Conservation (phyloP, 2,888 invertebrate genomes). For the Poecilus cupreus region DNA sequence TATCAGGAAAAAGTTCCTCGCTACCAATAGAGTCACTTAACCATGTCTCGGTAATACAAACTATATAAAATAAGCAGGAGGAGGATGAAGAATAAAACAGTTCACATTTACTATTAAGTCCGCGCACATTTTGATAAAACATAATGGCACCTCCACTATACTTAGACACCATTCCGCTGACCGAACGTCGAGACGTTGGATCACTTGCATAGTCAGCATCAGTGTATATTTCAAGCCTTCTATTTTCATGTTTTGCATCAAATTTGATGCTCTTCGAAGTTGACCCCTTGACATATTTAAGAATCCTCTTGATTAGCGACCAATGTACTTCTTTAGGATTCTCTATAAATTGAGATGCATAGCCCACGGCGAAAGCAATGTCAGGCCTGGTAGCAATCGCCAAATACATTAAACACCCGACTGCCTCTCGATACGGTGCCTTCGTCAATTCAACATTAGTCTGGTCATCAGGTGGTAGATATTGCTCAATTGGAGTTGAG, state of each 20-base stretch:
- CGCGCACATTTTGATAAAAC: too few relatives aligned
- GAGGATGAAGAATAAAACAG: too few relatives aligned
- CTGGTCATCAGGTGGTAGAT: not conserved
- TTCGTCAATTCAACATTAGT: slow-evolving; percentile 41
- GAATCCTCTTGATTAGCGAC: not conserved
- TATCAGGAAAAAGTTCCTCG: too few relatives aligned
- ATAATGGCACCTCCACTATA: not conserved
- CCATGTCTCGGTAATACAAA: too few relatives aligned
- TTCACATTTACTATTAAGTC: too few relatives aligned
- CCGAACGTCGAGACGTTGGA: not conserved
- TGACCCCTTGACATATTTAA: slow-evolving; percentile 14
- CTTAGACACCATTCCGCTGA: not conserved
- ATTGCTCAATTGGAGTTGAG: slow-evolving; percentile 60
- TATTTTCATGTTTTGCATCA: too few relatives aligned
- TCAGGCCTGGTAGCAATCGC: slow-evolving; percentile 36
- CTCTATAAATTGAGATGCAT: slow-evolving; percentile 23
- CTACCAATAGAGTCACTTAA: too few relatives aligned
- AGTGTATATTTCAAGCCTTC: not conserved
- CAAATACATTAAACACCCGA: slow-evolving; percentile 31
- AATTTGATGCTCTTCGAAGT: not conserved
- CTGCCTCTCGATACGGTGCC: not conserved
- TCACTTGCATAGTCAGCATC: slow-evolving; percentile 10
- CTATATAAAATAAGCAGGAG: too few relatives aligned
- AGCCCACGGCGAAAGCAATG: slow-evolving; percentile 44
- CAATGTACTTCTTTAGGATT: slow-evolving; percentile 12